phyloP scores from a whole-genome alignment of 2,888 invertebrate genomes.

The Argyresthia goedartella region DNA sequence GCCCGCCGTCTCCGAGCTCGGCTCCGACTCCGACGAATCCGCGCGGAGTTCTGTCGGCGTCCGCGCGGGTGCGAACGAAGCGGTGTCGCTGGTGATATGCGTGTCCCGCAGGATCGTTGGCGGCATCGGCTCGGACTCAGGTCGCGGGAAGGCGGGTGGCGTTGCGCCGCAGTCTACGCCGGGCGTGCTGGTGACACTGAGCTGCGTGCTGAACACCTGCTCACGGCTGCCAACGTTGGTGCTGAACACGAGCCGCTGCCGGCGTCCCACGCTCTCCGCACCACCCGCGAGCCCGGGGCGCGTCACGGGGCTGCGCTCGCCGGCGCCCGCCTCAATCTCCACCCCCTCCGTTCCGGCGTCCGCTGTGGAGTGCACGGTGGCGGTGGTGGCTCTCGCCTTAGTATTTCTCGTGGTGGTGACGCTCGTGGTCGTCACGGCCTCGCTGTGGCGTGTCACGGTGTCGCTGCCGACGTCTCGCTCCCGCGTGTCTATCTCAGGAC shows the following conservation, averaged over 20 bases:
- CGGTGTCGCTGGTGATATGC: conserved; percentile 16
- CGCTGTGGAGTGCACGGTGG: no score
- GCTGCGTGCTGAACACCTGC: conserved; percentile 76
- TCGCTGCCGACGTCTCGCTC: no score
- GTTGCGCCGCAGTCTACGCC: conserved; percentile 74
- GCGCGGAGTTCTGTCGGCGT: no score
- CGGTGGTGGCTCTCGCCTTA: not conserved
- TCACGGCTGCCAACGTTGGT: conserved; percentile 78
- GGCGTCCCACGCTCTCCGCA: no score
- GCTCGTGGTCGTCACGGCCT: conserved; percentile 3
- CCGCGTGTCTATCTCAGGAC: no score
- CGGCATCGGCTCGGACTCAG: no score
- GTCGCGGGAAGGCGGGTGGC: conserved; percentile 60
- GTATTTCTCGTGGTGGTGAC: not conserved
- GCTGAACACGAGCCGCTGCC: conserved; percentile 72
- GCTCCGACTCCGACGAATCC: conserved; percentile 80
- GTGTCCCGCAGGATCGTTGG: conserved; percentile 39
- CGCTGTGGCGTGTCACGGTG: no score
- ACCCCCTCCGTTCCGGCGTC: conserved; percentile 3
- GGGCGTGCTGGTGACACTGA: conserved; percentile 75
- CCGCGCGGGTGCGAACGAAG: no score
- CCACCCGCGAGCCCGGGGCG: not conserved
- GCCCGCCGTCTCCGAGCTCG: conserved; percentile 73
- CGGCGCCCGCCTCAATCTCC: conserved; percentile 5
- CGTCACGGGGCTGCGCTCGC: conserved; percentile 9